phyloP scores from a whole-genome alignment of 2,113 vertebrate species.

The Picathartes gymnocephalus region DNA sequence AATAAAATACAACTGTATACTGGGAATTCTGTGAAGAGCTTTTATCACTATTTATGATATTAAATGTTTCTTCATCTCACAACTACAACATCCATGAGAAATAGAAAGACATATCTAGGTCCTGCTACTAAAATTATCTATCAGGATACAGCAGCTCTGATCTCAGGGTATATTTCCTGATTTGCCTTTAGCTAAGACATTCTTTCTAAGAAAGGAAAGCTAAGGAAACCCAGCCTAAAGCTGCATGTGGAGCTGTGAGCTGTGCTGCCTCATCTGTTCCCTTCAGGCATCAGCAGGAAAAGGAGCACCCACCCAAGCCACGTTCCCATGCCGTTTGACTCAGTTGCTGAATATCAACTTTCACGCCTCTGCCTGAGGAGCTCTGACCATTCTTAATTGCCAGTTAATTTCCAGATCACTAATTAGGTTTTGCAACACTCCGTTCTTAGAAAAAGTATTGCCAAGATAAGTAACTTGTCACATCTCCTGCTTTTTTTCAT shows the following conservation, averaged over 20 bases:
- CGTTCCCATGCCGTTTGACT: neutral
- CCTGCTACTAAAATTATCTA: neutral
- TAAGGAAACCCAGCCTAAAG: neutral
- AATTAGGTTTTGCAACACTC: neutral
- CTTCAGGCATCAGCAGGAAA: neutral
- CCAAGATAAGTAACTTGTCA: neutral
- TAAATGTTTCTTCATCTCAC: neutral
- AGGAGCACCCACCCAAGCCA: neutral
- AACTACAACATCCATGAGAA: neutral
- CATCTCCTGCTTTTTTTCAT: neutral
- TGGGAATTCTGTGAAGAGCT: neutral
- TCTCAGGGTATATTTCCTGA: neutral
- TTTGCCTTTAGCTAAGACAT: neutral
- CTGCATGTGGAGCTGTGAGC: neutral
- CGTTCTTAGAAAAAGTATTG: neutral
- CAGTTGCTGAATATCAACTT: neutral
- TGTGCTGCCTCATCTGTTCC: neutral
- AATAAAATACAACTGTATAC: neutral
- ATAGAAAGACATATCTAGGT: neutral
- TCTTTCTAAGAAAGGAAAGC: neutral
- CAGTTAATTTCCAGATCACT: neutral
- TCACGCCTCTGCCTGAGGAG: neutral
- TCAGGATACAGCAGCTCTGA: neutral
- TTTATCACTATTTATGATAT: neutral
- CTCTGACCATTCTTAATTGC: neutral